Base-by-base conservation (phyloP, 2,888 invertebrate genomes). In the Eutolmus rufibarbis region DNA sequence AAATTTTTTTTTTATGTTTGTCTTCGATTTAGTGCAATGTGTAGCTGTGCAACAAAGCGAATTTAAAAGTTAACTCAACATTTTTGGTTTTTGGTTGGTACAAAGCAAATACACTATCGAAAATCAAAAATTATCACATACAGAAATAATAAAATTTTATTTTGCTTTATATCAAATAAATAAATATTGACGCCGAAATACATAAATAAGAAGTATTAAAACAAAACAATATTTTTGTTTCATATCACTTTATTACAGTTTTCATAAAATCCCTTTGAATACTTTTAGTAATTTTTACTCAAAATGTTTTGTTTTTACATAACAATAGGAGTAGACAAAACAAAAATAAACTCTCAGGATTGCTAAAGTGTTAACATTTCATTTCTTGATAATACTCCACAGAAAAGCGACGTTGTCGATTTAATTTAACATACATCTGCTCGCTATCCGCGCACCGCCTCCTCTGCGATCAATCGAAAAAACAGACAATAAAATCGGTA, bases 271-370 rank as follows among this genome's bases (percentile, higher is more conserved):
- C 40, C 34, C 19, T 28, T 51, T 28, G 66, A 66, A 84, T 84
- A 51, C 43, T 81, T 31, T 46, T 14, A 31, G 34, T 46, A 57
- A 66, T 66, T 66, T 74, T 40, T 40, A 19, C 66, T 74, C n/a
- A 84, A 84, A 84, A 37, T 74, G 9, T 84, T 9, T 56, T 19
- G 19, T 56, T 66, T 7, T 66, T 66, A 74, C 23, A 37, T 84
- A 84, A 84, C 84, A 84, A 66, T 84, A 66, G 57, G 40, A 74
- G 14, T 84, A 84, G 84, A 66, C 84, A 79, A 84, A 84, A n/a
- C n/a, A n/a, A 51, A 84, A 84, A 84, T 84, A 84, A 84, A 84
- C 51, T 84, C 82, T 84, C 12, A 84, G 66, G 84, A 84, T 84
- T 66, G 23, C 74, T 66, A 34, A 66, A 66, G 37, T 84, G 84